Evolutionary conservation across 1,140 invertebrate species (phyloP).

Genomic region (Aphelenchoides fujianensis): DNA sequence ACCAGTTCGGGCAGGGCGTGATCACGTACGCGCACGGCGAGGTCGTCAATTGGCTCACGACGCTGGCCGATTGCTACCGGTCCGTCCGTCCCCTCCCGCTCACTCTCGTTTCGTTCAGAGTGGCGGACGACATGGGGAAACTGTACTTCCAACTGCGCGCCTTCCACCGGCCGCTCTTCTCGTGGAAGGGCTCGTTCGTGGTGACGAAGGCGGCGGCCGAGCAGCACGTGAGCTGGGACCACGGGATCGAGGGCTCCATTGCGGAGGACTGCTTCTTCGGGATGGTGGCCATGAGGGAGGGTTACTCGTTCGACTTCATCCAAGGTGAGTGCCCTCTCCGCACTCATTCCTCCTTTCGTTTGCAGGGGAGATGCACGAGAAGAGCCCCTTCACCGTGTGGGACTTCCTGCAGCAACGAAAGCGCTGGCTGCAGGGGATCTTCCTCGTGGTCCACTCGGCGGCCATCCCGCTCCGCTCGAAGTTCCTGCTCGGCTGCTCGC

Average conservation of each 20-base stretch:
- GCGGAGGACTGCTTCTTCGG: conserved; percentile 95
- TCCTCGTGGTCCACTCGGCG: conserved; percentile 84
- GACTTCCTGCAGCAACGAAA: conserved; percentile 93
- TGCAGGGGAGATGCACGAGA: conserved; percentile 84
- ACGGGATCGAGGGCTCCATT: conserved; percentile 89
- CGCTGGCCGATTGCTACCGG: conserved; percentile 88
- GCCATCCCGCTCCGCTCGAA: conserved; percentile 70
- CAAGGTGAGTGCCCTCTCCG: too few relatives aligned
- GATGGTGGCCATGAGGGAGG: conserved; percentile 73
- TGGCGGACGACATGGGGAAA: conserved; percentile 89
- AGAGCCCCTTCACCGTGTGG: conserved; percentile 87
- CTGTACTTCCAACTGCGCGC: conserved; percentile 83
- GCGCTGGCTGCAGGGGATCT: conserved; percentile 91
- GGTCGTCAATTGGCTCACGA: conserved; percentile 92
- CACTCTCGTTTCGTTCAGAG: conserved; percentile 65
- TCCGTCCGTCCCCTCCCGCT: too few relatives aligned
- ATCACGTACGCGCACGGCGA: conserved; percentile 90
- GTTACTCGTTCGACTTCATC: conserved; percentile 78
- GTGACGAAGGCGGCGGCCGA: conserved; percentile 80
- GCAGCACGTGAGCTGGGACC: conserved; percentile 84
- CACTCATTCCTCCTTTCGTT: too few relatives aligned
- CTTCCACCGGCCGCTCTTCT: conserved; percentile 90
- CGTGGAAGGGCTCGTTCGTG: conserved; percentile 94
- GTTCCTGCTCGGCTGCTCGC: conserved; percentile 78
- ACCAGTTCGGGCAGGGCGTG: conserved; percentile 93